Conservation (phyloP, 2,888 invertebrate genomes). For the Drosophila longiperda region DNA sequence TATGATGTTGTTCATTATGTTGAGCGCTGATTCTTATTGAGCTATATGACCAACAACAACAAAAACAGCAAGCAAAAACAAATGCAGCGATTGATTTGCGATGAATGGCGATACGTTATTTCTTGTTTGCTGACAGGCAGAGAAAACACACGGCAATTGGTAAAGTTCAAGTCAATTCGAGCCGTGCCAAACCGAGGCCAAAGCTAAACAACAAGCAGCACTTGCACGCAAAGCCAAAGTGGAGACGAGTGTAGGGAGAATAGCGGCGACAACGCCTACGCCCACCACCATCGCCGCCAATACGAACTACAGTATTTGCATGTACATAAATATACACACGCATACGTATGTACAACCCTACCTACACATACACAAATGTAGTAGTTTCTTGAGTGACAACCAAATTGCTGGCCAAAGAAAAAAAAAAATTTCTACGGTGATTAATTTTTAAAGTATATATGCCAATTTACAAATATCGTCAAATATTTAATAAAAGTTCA, state of each 20-base stretch:
- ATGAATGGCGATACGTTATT: slow-evolving; percentile 50
- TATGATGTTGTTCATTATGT: slow-evolving; percentile 18
- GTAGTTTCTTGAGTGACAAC: slow-evolving; percentile 10
- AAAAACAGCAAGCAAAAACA: slow-evolving; percentile 14
- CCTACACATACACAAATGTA: slow-evolving; percentile 6
- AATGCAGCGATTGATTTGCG: slow-evolving; percentile 49
- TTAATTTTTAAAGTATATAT: slow-evolving; percentile 13
- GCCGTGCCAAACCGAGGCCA: slow-evolving; percentile 45
- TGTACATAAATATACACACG: slow-evolving; percentile 41
- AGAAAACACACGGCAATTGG: slow-evolving; percentile 39
- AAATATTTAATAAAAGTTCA: slow-evolving; percentile 13
- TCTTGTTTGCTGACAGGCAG: slow-evolving; percentile 15
- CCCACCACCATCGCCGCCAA: slow-evolving; percentile 54
- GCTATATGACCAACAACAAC: slow-evolving; percentile 27
- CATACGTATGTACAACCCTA: slow-evolving; percentile 3
- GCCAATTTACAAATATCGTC: slow-evolving; percentile 6
- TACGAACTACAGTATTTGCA: slow-evolving; percentile 61
- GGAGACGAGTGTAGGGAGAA: slow-evolving; percentile 27
- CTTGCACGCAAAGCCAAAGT: slow-evolving; percentile 41
- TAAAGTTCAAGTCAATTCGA: slow-evolving; percentile 57
- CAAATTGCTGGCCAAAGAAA: slow-evolving; percentile 12
- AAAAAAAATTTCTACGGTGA: slow-evolving; percentile 1
- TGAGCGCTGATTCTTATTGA: slow-evolving; percentile 62
- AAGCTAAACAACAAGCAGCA: slow-evolving; percentile 30
- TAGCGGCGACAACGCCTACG: slow-evolving; percentile 64